Base-by-base conservation (phyloP, 1,140 invertebrate species). In the Probaryconus sp. region DNA sequence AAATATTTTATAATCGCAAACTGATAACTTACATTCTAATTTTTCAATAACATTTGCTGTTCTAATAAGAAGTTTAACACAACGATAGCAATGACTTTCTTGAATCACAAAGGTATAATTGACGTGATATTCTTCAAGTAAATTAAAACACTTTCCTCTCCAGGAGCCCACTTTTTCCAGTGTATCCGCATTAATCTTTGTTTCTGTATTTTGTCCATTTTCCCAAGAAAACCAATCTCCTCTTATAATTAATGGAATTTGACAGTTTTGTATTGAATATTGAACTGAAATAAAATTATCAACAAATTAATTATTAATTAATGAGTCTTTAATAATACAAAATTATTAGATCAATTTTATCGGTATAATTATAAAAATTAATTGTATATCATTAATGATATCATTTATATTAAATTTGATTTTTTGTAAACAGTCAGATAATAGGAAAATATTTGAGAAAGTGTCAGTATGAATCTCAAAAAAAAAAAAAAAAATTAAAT, bases 141-240 rank as follows among this genome's bases (percentile, higher is more conserved):
- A 90, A 68, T 91, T 90, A 10, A 95, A 87, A 83, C 94, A 96
- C 47, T 83, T 80, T 31, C 95, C 95, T 82, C 92, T 40, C 69
- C 69, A 72, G 3, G 69, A 65, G 28, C 69, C 69, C 4, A 30
- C 89, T 72, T 89, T 86, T 9, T 91, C 91, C 93, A 97, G 95
- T 17, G 89, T 89, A 31, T 90, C 91, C 0, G 91, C 92, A 88
- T 96, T 92, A 20, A 98, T 92, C 79, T 94, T 92, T 3, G 95
- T 97, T 38, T 92, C 89, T 0, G 93, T 95, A 79, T 95, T 94
- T 77, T 90, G 87, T 11, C 95, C 94, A 87, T 93, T 93, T 90
- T 97, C 96, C 91, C 95, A 94, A 5, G 94, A 96, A 87, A 95
- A 97, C 96, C 96, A 97, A 24, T 93, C 91, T 50, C 95, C 95